Conservation (phyloP, 2,888 invertebrate species). For the Oligia latruncula region DNA sequence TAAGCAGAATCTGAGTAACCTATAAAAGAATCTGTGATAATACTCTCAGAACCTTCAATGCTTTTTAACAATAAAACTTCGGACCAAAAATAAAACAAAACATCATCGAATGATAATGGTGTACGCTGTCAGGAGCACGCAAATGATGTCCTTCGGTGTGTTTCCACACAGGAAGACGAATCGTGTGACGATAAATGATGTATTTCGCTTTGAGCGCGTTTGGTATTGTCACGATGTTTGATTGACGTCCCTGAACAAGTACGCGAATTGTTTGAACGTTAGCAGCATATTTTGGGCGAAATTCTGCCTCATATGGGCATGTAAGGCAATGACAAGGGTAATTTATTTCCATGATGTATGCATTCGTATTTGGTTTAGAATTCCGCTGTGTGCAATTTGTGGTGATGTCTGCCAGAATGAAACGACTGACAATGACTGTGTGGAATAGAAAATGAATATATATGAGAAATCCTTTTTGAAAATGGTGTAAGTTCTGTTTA, state of each 20-base stretch:
- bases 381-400: constrained; percentile 44
- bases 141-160: constrained; percentile 52
- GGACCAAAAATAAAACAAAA: neutral
- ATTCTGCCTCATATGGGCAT: constrained; percentile 38
- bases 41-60: neutral
- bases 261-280: constrained; percentile 56
- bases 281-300: constrained; percentile 53
- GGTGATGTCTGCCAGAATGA: constrained; percentile 25
- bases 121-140: constrained; percentile 2
- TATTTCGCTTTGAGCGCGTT: constrained; percentile 73
- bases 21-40: neutral
- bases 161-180: constrained; percentile 67
- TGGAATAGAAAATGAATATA: constrained; percentile 13
- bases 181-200: constrained; percentile 74
- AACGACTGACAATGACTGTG: constrained; percentile 31
- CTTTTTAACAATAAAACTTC: neutral
- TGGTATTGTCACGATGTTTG: constrained; percentile 75
- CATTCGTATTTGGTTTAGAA: constrained; percentile 54
- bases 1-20: too few relatives aligned
- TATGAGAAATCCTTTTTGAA: neutral
- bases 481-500: neutral
- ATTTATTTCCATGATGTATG: constrained; percentile 58
- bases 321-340: constrained; percentile 53
- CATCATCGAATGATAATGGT: neutral
- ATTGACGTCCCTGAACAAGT: constrained; percentile 71